Conservation (phyloP, 2,888 invertebrate genomes). For the Linhomoeus sp. region DNA sequence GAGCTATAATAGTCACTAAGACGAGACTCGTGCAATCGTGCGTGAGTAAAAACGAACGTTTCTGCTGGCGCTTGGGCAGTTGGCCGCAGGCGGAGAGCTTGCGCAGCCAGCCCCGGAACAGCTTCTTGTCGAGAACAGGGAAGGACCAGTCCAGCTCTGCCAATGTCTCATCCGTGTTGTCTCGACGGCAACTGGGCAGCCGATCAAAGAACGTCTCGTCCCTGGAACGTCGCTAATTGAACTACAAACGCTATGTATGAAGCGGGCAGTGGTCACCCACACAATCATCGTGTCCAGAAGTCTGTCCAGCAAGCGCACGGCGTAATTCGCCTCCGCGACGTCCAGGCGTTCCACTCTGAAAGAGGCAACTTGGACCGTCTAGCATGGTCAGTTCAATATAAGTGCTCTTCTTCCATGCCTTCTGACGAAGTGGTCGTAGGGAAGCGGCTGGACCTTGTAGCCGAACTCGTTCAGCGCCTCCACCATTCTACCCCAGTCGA, state of each 20-base stretch:
- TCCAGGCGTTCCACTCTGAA: no score
- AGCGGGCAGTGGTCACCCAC: neutral
- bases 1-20: no score
- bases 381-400: no score
- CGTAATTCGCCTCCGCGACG: neutral
- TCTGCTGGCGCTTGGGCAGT: no score
- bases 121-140: constrained; percentile 17
- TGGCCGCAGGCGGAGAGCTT: constrained; percentile 2
- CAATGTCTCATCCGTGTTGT: constrained; percentile 18
- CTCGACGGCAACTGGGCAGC: constrained; percentile 24
- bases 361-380: no score
- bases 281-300: neutral
- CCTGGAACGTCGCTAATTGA: constrained; percentile 12
- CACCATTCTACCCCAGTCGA: constrained; percentile 25
- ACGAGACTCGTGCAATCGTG: no score
- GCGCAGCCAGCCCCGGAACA: constrained; percentile 8
- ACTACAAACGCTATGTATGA: no score
- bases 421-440: constrained; percentile 22
- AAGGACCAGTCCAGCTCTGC: constrained; percentile 20
- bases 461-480: constrained; percentile 30
- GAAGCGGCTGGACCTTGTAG: constrained; percentile 21
- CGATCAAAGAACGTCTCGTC: constrained; percentile 20
- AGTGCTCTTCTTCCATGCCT: no score
- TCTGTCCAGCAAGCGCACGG: neutral
- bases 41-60: no score